A percentile compares a stretch with the other conserved stretches of the same genome.
Conservation (phyloP, 2,888 invertebrate species). For the Chloroclystis v-ata region DNA sequence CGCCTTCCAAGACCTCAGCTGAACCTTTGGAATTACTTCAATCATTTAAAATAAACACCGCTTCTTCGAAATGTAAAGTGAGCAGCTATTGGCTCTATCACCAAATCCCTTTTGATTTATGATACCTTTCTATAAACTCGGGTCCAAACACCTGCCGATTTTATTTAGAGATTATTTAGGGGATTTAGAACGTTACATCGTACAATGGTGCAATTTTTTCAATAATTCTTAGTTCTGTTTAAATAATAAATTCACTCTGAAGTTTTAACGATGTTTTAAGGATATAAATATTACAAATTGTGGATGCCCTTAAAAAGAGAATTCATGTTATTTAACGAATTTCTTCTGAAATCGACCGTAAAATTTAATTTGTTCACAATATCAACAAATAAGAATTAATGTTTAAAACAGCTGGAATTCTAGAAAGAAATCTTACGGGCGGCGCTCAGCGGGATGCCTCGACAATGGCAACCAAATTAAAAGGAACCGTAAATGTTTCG, state of each 20-base stretch:
- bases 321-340: neutral
- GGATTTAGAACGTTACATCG: constrained; percentile 13
- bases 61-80: constrained; percentile 54
- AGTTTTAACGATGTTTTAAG: no score
- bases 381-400: constrained; percentile 73
- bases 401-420: constrained; percentile 72
- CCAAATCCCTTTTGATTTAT: constrained; percentile 61
- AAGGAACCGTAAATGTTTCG: constrained; percentile 75
- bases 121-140: constrained; percentile 40
- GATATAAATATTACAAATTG: no score
- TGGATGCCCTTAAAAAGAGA: no score
- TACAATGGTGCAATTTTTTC: constrained; percentile 7
- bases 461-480: constrained; percentile 77
- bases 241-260: neutral
- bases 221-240: no score
- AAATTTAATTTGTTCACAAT: constrained; percentile 60
- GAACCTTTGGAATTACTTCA: constrained; percentile 58
- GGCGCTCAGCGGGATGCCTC: constrained; percentile 69
- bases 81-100: constrained; percentile 51
- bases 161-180: constrained; percentile 30
- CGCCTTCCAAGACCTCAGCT: constrained; percentile 43
- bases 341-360: constrained; percentile 37
- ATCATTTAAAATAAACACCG: constrained; percentile 68
- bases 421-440: constrained; percentile 67
- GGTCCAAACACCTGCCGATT: constrained; percentile 50